Percentiles rank a stretch among this genome's conserved stretches.
Evolutionary conservation across 2,113 vertebrate species (phyloP).

Genomic region (Alexandromys fortis): DNA sequence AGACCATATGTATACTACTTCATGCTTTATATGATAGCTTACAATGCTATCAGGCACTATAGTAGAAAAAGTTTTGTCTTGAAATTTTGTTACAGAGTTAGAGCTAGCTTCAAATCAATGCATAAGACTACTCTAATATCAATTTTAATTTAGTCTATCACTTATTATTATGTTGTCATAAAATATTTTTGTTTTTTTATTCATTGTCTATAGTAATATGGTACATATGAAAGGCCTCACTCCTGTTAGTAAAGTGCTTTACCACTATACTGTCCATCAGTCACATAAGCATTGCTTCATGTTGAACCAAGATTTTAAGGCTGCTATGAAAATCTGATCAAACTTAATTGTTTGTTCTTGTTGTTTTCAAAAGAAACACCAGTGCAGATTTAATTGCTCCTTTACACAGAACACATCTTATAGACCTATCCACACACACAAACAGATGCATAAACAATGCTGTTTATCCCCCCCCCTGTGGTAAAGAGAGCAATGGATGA

Average conservation of each 20-base stretch:
- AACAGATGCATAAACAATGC: too few relatives aligned
- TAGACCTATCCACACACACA: not conserved
- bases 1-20: not conserved
- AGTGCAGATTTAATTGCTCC: not conserved
- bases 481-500: not conserved
- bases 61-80: not conserved
- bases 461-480: too few relatives aligned
- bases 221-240: not conserved
- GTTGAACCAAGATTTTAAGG: not conserved
- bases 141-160: not conserved
- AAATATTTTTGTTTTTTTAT: not conserved
- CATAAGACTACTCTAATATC: not conserved
- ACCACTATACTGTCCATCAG: not conserved
- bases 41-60: not conserved
- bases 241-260: not conserved
- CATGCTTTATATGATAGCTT: not conserved
- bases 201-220: not conserved
- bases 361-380: not conserved
- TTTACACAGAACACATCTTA: not conserved
- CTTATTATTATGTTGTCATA: not conserved
- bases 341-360: not conserved
- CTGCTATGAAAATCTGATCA: not conserved
- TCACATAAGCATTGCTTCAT: not conserved
- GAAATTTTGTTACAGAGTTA: not conserved
- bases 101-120: not conserved